Evolutionary conservation across 2,888 invertebrate species (phyloP).

Genomic region (Euproctis similis): DNA sequence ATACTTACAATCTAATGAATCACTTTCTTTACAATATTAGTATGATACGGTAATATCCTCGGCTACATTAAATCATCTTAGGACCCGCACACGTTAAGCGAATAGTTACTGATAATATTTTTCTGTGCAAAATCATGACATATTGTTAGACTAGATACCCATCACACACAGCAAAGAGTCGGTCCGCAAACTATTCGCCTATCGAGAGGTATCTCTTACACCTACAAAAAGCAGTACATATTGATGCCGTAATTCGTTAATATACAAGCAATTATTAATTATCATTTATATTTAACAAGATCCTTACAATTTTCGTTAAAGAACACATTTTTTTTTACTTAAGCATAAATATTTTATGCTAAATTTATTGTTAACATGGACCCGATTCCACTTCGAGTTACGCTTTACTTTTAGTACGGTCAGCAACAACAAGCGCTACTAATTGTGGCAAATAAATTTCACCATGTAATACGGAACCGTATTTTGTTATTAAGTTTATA

Average conservation of each 20-base stretch:
- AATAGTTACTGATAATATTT: conserved; percentile 4
- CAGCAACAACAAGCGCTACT: too few species aligned
- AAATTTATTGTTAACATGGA: neutral
- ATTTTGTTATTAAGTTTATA: too few species aligned
- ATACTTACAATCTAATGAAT: conserved; percentile 18
- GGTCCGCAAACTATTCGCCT: conserved; percentile 3
- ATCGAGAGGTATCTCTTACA: neutral
- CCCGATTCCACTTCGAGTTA: too few species aligned
- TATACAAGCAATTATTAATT: conserved; percentile 1
- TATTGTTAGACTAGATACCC: neutral
- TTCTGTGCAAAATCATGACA: neutral
- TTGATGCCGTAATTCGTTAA: conserved; percentile 3
- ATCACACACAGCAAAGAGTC: conserved; percentile 2
- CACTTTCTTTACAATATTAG: conserved; percentile 5
- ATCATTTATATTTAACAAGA: conserved; percentile 5
- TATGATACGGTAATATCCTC: too few species aligned
- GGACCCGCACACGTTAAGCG: conserved; percentile 1
- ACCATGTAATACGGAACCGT: too few species aligned
- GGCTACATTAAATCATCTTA: neutral
- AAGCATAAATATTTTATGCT: too few species aligned
- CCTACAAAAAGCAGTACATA: conserved; percentile 2
- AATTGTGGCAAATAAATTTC: too few species aligned
- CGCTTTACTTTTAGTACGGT: too few species aligned
- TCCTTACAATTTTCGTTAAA: conserved; percentile 1
- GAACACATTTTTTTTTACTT: conserved; percentile 7